Evolutionary conservation across 1,140 invertebrate genomes (phyloP).

Genomic region (Oryctes rhinoceros): DNA sequence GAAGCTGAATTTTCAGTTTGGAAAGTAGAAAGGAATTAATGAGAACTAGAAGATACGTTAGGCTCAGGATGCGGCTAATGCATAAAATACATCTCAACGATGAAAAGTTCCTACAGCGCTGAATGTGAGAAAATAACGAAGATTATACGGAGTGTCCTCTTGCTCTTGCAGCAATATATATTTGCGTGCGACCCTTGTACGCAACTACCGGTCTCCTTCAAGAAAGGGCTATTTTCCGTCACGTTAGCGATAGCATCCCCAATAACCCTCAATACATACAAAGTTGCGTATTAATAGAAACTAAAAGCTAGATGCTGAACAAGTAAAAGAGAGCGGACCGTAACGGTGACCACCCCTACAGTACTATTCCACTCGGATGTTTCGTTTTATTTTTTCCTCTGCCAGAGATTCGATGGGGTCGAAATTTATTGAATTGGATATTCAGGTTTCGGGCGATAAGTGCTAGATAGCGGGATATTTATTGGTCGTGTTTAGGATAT

Average conservation of each 20-base stretch:
- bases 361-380: neutral
- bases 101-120: too few species aligned
- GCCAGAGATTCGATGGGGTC: neutral
- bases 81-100: too few species aligned
- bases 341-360: neutral
- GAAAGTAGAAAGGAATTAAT: too few species aligned
- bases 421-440: conserved; percentile 19
- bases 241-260: neutral
- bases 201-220: too few species aligned
- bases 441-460: conserved; percentile 4
- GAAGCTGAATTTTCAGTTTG: too few species aligned
- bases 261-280: conserved; percentile 5
- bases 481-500: conserved; percentile 6
- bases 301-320: neutral
- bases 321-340: neutral
- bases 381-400: neutral
- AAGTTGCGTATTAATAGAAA: conserved; percentile 11
- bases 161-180: too few species aligned
- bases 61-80: too few species aligned
- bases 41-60: too few species aligned
- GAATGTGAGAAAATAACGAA: too few species aligned
- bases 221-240: neutral
- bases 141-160: too few species aligned
- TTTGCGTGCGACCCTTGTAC: too few species aligned
- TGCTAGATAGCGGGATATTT: conserved; percentile 13